Base-by-base conservation (phyloP, 2,797 vertebrate genomes). In the Mustela erminea region DNA sequence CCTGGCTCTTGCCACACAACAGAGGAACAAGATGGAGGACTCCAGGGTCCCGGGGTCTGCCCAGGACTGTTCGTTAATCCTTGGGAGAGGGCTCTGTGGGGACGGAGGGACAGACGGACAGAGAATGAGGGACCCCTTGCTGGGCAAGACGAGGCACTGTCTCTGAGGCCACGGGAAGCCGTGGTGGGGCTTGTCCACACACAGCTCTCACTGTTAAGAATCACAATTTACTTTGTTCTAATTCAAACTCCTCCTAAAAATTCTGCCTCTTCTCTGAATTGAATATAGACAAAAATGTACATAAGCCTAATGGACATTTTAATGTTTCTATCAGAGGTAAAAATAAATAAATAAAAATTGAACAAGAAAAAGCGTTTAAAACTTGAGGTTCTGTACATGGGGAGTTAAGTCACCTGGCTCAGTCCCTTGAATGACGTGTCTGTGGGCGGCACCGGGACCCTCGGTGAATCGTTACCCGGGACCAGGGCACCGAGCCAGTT, bases 331-430 rank as follows among this genome's bases (percentile, higher is more conserved):
- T 84, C 54, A 84, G 74, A 95, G 58, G 38, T 70, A 87, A 93
- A 64, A 41, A 41, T 41, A 5, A 41, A 41, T 41, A 90, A 43
- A 95, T 90, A 93, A 95, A 87, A 89, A 87, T 18, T 56, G 35
- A 91, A 91, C n/a, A 77, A 72, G 77, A 77, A 94, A 90, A 75
- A 72, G 60, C 77, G 56, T 80, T 46, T 75, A 27, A 87, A 96
- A 2, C 68, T 77, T 41, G 64, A 97, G 82, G 54, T 78, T 89
- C 87, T 91, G 80, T 46, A 81, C 4, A 72, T 9, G 60, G 90
- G 43, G 75, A 93, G 66, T 96, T 70, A 88, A 93, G 96, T 98
- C 97, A 97, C 97, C 97, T 93, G 78, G 95, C 94, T 93, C 74
- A 43, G 81, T 77, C 70, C 77, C 96, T 94, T 86, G 77, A 96